Evolutionary conservation across 1,140 invertebrate species (phyloP), one percentile per base, ranked within the genome.

Genomic region (Eulimnadia texana): DNA sequence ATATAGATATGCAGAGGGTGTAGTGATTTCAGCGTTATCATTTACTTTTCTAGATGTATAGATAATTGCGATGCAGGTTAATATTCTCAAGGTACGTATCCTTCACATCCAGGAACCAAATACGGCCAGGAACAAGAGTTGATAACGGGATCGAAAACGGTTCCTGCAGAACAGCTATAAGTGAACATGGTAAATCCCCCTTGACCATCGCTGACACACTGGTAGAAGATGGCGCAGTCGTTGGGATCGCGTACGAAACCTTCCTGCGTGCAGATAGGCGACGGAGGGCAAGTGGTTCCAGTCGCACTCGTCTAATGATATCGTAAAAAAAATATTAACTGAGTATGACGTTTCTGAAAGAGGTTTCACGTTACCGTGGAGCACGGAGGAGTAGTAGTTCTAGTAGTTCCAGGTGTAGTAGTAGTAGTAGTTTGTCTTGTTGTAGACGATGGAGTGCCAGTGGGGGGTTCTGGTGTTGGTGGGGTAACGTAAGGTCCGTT

Each of bases 201-300:
- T 9, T 59, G 20, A 9, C 61, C 59, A 24, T 62, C 23, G 1
- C 20, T 10, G 2, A 63, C 42, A 33, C 71, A 72, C 0, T 64
- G 33, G 13, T 70, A 72, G 33, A 70, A 72, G 16, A 27, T 60
- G 0, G 42, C 16, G 52, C 70, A 72, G 28, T 70, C 52, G 0
- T 65, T 24, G 6, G 54, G 51, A 59, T 71, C 69, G 22, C 66
- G 58, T 1, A 67, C 59, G 22, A 64, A 71, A 6, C 72, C 72
- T 13, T 66, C 64, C 0, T 50, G 52, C 6, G 47, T 63, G 52
- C 72, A 73, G 24, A 67, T 50, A 2, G 65, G 50, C 1, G 61
- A 28, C n/a, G 65, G 66, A 25, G 27, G 22, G 13, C 50, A 29
- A 20, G 64, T 55, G 1, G 29, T 23, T 25, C 23, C 33, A 16